Conservation (phyloP, 2,797 vertebrate genomes). For the Phalloptychus januarius region DNA sequence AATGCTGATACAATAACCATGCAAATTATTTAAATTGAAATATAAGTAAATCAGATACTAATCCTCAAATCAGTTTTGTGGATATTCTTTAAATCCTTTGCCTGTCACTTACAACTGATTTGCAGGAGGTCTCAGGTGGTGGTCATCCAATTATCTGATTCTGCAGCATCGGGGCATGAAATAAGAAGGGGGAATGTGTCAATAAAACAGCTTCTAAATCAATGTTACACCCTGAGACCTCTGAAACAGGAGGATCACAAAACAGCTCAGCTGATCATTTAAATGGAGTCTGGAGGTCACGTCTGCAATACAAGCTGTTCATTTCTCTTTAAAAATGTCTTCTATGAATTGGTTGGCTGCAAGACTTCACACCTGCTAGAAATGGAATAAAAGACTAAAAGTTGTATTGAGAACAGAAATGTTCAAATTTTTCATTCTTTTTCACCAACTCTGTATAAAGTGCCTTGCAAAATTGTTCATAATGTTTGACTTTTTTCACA, state of each 20-base stretch:
- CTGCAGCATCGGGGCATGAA: conserved; percentile 22
- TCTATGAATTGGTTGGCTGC: conserved; percentile 8
- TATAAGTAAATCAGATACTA: conserved; percentile 8
- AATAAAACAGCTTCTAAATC: conserved; percentile 67
- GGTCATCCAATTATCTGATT: conserved; percentile 48
- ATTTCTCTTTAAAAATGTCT: neutral
- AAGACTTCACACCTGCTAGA: conserved; percentile 9
- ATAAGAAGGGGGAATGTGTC: conserved; percentile 47
- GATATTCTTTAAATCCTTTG: neutral
- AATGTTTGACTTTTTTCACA: neutral
- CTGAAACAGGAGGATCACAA: conserved; percentile 29
- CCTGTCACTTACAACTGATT: conserved; percentile 48
- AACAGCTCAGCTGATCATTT: neutral
- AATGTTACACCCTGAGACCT: conserved; percentile 33
- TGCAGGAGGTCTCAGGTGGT: conserved; percentile 68
- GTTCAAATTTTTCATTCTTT: neutral
- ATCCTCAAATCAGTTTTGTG: conserved; percentile 35
- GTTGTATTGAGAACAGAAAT: neutral
- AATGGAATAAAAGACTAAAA: neutral
- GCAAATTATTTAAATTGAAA: conserved; percentile 1
- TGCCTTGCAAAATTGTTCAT: neutral
- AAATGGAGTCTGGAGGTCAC: neutral
- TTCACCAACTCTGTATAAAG: neutral
- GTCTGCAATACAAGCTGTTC: neutral
- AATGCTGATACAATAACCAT: neutral